Evolutionary conservation across 2,113 vertebrate species (phyloP), one percentile per base, ranked within the genome.

Genomic region (Mormyrus lacerda): DNA sequence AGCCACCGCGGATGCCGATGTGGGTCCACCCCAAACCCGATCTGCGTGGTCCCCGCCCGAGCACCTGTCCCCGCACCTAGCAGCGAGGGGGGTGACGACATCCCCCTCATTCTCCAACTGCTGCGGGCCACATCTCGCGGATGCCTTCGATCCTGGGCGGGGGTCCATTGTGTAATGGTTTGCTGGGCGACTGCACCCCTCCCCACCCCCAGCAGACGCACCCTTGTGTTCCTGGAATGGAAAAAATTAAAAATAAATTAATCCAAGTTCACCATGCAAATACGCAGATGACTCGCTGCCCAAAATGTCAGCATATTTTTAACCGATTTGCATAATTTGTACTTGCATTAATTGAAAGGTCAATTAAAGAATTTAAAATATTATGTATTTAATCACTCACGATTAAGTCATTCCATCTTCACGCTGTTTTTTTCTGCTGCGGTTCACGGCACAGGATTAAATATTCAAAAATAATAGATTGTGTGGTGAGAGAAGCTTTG

Each of bases 51-150:
- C 7, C 21, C 3, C 61, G 4, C 79, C 58, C 58, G 83, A 27
- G 50, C 91, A 90, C 88, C 91, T 91, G 87, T 91, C 90, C 79
- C 10, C 48, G 44, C n/a, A 82, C 87, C 13, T 61, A 55, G 31
- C 90, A 88, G 90, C 92, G 69, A 87, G 48, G 61, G 11, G 48
- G 50, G 58, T 53, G 61, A 19, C 15, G 73, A 65, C 87, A 79
- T 39, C 69, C n/a, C 50, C 53, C n/a, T 3, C 83, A 88, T 88
- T 42, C 87, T 21, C 82, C 91, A 91, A 89, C 90, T 91, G 90
- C 91, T 90, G 73, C 61, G 17, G 21, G 47, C 73, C 85, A 88
- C 85, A 89, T 92, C 87, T 88, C 79, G 35, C 58, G 88, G 85
- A 87, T 85, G 90, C 61, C 90, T 86, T 90, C 42, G 89, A 87